Evolutionary conservation across 2,888 invertebrate genomes (phyloP).

Genomic region (Meiosimyza decipiens): DNA sequence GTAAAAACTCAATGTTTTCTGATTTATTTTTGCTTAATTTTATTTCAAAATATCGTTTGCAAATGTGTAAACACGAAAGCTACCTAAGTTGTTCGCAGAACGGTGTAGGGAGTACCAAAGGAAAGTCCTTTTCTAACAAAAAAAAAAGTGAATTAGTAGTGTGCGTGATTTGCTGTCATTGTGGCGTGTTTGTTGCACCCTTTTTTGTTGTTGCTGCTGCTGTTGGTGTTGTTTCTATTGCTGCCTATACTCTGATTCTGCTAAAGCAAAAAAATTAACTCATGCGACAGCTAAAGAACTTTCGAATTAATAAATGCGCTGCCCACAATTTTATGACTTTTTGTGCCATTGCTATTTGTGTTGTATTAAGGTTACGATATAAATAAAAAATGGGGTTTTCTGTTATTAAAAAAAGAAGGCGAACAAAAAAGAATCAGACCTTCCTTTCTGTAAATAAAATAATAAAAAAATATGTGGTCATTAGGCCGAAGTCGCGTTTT

Average conservation of each 20-base stretch:
- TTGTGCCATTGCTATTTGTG: too few species aligned
- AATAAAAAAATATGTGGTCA: slow-evolving; percentile 17
- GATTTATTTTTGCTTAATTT: too few species aligned
- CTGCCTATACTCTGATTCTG: too few species aligned
- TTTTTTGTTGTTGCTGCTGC: not conserved
- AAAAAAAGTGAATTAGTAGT: slow-evolving; percentile 18
- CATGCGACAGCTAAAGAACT: too few species aligned
- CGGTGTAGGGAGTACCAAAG: too few species aligned
- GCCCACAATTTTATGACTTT: too few species aligned
- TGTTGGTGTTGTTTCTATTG: not conserved
- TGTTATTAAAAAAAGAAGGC: not conserved
- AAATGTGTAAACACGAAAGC: too few species aligned
- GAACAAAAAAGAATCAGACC: not conserved
- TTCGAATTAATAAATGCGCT: too few species aligned
- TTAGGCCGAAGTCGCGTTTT: slow-evolving; percentile 19
- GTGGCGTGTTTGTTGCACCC: slow-evolving; percentile 27
- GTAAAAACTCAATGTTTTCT: too few species aligned
- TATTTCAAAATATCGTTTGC: too few species aligned
- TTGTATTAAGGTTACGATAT: not conserved
- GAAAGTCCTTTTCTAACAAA: not conserved
- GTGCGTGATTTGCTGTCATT: slow-evolving; percentile 34
- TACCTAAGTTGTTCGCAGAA: too few species aligned
- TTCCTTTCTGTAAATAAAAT: not conserved
- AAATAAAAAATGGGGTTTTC: slow-evolving; percentile 18
- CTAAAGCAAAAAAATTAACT: too few species aligned